These are phyloP conservation scores for Probosciger aterrimus DNA, from an alignment of 2,113 vertebrate genomes.

Conservation along the genomic window DNA sequence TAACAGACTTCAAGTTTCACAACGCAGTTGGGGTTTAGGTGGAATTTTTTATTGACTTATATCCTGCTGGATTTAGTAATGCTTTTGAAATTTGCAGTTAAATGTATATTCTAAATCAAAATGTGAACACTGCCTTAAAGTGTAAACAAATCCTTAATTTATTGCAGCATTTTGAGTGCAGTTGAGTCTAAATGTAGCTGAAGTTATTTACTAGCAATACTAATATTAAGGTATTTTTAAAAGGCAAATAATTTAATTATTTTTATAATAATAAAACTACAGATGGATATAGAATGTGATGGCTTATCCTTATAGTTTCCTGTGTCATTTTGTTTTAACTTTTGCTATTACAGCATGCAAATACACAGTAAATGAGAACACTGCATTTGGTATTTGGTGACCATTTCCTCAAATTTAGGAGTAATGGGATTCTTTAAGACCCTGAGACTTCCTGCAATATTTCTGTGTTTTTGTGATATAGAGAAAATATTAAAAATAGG, in stretches of 20 bases:
- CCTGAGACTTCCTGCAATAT: background rate
- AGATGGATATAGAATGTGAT: background rate
- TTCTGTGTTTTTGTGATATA: background rate
- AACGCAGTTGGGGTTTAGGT: background rate
- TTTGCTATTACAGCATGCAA: background rate
- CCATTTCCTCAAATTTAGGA: background rate
- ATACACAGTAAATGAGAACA: background rate
- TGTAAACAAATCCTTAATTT: background rate
- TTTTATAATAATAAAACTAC: background rate
- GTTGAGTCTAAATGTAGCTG: background rate
- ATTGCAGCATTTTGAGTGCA: background rate
- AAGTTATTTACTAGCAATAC: background rate
- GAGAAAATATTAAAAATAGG: background rate
- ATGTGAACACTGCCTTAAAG: background rate
- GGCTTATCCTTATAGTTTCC: background rate
- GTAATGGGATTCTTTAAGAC: background rate
- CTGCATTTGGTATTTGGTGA: background rate
- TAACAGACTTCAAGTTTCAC: background rate
- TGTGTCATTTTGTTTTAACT: background rate
- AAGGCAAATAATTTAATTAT: background rate
- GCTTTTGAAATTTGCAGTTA: background rate
- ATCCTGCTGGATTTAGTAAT: background rate
- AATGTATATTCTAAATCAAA: background rate
- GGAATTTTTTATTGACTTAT: background rate
- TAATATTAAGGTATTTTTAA: background rate